Conservation (phyloP, 2,888 invertebrate genomes). For the Drosophila affinis region DNA sequence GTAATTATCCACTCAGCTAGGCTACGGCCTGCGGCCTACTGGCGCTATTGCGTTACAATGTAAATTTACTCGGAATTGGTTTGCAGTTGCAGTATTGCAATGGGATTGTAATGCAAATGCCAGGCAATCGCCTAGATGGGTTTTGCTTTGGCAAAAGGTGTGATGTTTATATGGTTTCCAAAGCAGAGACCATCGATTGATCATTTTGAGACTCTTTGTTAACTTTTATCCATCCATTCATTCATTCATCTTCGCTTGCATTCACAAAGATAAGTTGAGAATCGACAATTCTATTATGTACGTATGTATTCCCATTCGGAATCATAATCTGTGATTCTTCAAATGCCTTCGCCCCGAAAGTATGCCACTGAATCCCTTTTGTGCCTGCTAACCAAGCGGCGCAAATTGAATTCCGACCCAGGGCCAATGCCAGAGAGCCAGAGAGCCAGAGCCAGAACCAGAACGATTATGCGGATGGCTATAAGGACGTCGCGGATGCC, state of each 20-base stretch:
- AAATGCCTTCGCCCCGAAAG: slow-evolving; percentile 5
- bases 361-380: slow-evolving; percentile 31
- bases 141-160: neutral
- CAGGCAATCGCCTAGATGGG: slow-evolving; percentile 17
- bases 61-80: slow-evolving; percentile 28
- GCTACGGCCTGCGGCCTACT: slow-evolving; percentile 31
- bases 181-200: too few relatives aligned
- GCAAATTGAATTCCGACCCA: slow-evolving; percentile 60
- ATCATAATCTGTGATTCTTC: neutral
- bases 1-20: slow-evolving; percentile 68
- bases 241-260: neutral
- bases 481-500: slow-evolving; percentile 2
- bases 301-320: neutral
- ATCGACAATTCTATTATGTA: neutral
- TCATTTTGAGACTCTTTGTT: too few relatives aligned
- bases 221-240: too few relatives aligned
- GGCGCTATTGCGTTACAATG: slow-evolving; percentile 62
- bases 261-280: neutral
- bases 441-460: slow-evolving; percentile 14
- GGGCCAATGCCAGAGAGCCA: neutral
- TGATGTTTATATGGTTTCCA: neutral
- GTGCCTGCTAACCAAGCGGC: slow-evolving; percentile 31
- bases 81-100: neutral
- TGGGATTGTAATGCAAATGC: slow-evolving; percentile 39
- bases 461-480: slow-evolving; percentile 29